A percentile compares a stretch with the other conserved stretches of the same genome.
These are phyloP conservation scores for Trilocha varians DNA, from an alignment of 2,888 invertebrate species.

Conservation along the genomic window DNA sequence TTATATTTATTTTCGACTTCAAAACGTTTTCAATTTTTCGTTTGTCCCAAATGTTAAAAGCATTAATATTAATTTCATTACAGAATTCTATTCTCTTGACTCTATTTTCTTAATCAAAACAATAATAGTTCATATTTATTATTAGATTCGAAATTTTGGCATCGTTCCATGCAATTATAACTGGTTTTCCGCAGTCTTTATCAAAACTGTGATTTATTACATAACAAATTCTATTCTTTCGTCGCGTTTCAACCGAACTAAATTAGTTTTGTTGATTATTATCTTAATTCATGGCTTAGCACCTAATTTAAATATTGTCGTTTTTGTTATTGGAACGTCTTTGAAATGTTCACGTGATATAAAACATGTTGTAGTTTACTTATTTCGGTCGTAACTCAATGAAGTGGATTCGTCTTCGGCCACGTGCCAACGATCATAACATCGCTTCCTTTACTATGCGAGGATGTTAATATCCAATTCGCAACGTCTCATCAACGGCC, in stretches of 20 bases:
- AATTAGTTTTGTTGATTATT: background rate
- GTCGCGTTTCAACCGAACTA: background rate
- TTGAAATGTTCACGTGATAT: background rate
- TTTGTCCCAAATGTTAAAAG: background rate
- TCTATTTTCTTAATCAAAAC: constrained; percentile 15
- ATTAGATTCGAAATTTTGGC: constrained; percentile 35
- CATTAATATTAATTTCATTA: background rate
- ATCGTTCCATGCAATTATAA: constrained; percentile 28
- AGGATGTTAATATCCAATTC: constrained; percentile 36
- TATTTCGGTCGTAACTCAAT: constrained; percentile 1
- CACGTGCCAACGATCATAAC: constrained; percentile 18
- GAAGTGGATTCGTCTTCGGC: constrained; percentile 16
- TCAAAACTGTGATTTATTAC: constrained; percentile 24
- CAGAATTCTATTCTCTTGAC: background rate
- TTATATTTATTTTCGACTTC: background rate
- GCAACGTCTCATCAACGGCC: constrained; percentile 30
- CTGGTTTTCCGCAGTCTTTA: constrained; percentile 22
- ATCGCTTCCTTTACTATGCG: constrained; percentile 16
- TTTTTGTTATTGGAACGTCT: background rate
- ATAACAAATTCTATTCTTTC: background rate
- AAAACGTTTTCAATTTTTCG: background rate
- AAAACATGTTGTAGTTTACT: background rate
- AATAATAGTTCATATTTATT: constrained; percentile 32
- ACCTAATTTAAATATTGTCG: background rate
- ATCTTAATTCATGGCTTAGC: background rate